phyloP scores from a whole-genome alignment of 2,888 invertebrate genomes.

The Argyresthia albistria region DNA sequence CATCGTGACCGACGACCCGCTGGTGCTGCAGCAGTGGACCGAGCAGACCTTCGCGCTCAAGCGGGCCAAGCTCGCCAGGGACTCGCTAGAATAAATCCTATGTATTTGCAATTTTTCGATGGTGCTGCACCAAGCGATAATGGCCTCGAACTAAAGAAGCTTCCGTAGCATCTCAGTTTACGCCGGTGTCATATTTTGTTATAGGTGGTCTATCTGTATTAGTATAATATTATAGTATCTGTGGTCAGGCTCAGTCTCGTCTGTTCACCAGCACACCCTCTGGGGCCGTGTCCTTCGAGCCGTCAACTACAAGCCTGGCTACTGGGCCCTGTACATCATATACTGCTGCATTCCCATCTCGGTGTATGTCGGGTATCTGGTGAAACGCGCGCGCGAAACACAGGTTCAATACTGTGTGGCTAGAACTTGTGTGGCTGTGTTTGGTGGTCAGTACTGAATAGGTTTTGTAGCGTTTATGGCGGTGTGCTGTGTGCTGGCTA shows the following conservation, averaged over 20 bases:
- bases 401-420: conserved; percentile 20
- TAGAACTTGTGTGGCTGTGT: neutral
- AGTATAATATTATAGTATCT: no score
- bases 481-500: no score
- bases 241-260: no score
- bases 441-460: neutral
- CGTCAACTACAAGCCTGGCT: conserved; percentile 84
- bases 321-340: conserved; percentile 84
- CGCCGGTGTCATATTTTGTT: no score
- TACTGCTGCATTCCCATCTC: conserved; percentile 82
- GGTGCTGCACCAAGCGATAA: no score
- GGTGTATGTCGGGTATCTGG: conserved; percentile 79
- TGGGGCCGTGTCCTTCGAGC: conserved; percentile 83
- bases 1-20: no score
- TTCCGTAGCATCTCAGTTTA: no score
- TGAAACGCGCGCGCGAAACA: conserved; percentile 76
- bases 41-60: conserved; percentile 88
- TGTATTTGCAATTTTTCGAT: no score
- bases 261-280: conserved; percentile 33
- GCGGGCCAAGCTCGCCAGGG: conserved; percentile 82
- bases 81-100: no score
- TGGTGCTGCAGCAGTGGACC: conserved; percentile 82
- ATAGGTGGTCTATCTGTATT: no score
- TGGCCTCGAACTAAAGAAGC: no score
- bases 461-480: neutral